Evolutionary conservation across 2,797 vertebrate genomes (phyloP).

Genomic region (Vultur gryphus): DNA sequence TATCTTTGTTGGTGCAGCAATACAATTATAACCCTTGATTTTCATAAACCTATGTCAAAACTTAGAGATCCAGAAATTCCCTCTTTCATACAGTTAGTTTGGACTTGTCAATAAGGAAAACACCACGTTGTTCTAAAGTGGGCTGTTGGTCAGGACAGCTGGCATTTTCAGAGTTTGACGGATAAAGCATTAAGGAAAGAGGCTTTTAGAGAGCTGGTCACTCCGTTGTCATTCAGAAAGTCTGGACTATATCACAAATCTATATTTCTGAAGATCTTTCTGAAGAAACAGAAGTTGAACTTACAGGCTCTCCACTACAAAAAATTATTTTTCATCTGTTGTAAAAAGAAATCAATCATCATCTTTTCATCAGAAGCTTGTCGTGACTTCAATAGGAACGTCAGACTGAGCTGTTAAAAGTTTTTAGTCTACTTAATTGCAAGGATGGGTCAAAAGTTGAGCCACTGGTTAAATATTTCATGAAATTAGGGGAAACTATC

Average conservation of each 20-base stretch:
- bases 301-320: accelerated
- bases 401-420: neutral
- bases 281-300: neutral
- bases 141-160: neutral
- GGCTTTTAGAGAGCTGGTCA: neutral
- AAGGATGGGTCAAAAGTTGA: neutral
- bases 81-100: neutral
- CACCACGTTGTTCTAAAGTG: neutral
- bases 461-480: neutral
- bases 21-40: neutral
- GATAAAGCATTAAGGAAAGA: neutral
- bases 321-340: neutral
- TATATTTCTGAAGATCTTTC: neutral
- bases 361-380: neutral
- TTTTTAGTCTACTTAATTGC: neutral
- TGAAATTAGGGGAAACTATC: neutral
- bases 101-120: neutral
- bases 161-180: neutral
- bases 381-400: neutral
- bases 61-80: neutral
- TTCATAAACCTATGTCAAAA: neutral
- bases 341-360: neutral
- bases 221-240: neutral
- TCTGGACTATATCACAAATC: neutral
- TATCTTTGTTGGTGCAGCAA: neutral